phyloP scores from a whole-genome alignment of 2,113 vertebrate species.

The Melanocharis versteri region DNA sequence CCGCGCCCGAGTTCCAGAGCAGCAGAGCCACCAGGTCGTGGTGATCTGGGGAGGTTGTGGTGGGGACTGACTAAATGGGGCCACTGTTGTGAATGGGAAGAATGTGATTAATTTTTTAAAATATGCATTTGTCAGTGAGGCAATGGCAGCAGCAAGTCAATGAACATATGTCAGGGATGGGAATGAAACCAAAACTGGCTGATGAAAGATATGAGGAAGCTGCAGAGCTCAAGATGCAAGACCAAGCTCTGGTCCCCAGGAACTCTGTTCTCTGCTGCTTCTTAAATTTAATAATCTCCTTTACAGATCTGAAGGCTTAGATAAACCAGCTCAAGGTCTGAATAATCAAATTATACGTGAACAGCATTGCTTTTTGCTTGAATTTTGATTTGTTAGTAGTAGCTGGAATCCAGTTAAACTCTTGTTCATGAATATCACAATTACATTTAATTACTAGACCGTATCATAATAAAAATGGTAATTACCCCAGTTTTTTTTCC shows the following conservation, averaged over 20 bases:
- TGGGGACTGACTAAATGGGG: background rate
- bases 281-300: background rate
- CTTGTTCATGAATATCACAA: background rate
- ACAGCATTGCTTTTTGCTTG: background rate
- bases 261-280: background rate
- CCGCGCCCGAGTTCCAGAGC: background rate
- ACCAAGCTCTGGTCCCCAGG: background rate
- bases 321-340: background rate
- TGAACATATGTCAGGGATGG: conserved; percentile 30
- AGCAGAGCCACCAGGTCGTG: rapidly evolving
- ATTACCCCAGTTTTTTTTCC: background rate
- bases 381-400: background rate
- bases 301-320: background rate
- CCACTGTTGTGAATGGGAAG: background rate
- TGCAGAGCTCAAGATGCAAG: background rate
- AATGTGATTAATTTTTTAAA: background rate
- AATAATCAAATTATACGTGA: background rate
- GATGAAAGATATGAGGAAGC: background rate
- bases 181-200: background rate
- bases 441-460: background rate
- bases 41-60: background rate
- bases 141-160: background rate
- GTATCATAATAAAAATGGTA: background rate
- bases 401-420: background rate
- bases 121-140: background rate